Percentiles rank a stretch among this genome's conserved stretches.
phyloP scores from a whole-genome alignment of 1,140 invertebrate genomes.

The Drosophila nannoptera region DNA sequence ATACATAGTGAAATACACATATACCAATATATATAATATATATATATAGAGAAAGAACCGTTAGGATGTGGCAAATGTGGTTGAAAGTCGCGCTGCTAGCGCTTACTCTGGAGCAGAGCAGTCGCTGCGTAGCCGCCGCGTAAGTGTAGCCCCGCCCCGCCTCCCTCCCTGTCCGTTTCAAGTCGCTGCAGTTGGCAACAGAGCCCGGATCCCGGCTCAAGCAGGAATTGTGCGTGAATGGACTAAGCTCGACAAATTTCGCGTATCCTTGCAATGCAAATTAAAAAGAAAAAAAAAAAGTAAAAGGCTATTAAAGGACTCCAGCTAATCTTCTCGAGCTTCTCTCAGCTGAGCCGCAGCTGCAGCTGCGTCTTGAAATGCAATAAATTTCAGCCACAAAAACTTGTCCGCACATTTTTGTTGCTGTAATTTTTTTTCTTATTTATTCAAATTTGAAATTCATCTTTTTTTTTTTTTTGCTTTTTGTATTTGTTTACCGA shows the following conservation, averaged over 20 bases:
- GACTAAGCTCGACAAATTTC: too few species aligned
- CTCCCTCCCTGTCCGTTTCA: too few species aligned
- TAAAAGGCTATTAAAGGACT: too few species aligned
- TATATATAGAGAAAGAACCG: constrained; percentile 7
- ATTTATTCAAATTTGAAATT: too few species aligned
- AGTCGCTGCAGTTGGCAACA: too few species aligned
- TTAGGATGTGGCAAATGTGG: constrained; percentile 47
- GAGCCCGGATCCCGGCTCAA: not conserved
- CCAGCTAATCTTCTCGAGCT: too few species aligned
- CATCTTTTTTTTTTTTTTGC: constrained; percentile 13
- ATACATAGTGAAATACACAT: constrained; percentile 17
- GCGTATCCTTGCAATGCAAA: too few species aligned
- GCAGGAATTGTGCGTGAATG: too few species aligned
- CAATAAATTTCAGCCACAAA: constrained; percentile 13
- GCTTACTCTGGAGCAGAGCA: constrained; percentile 22
- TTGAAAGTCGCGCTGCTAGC: constrained; percentile 39
- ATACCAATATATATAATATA: constrained; percentile 2
- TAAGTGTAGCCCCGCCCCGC: constrained; percentile 40
- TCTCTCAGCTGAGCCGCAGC: not conserved
- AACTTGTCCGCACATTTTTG: not conserved
- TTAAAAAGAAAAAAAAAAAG: not conserved
- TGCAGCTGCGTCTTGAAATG: constrained; percentile 10
- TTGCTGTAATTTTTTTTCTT: too few species aligned
- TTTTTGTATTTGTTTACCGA: not conserved
- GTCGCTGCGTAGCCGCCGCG: constrained; percentile 34